phyloP scores from a whole-genome alignment of 2,113 vertebrate species.

The Menura novaehollandiae region DNA sequence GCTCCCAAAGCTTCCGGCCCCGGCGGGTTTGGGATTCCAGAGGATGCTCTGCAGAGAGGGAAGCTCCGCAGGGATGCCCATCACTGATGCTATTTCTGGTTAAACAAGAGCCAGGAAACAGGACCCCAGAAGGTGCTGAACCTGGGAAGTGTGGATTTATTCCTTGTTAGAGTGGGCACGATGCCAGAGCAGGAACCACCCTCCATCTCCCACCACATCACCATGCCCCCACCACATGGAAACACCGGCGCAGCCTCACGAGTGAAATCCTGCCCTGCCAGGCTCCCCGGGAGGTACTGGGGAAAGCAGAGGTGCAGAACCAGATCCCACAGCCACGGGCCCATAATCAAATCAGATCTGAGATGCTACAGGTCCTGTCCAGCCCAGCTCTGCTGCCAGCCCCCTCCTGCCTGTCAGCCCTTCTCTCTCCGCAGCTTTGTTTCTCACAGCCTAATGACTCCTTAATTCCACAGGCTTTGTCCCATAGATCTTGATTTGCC shows the following conservation, averaged over 20 bases:
- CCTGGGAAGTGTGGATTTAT: neutral
- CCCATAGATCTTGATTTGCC: slow-evolving; percentile 59
- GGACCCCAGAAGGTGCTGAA: neutral
- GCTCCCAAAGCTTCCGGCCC: neutral
- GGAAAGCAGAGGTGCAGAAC: neutral
- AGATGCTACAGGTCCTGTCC: slow-evolving; percentile 51
- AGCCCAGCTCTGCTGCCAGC: neutral
- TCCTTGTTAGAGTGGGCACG: neutral
- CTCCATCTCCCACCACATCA: neutral
- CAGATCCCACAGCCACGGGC: neutral
- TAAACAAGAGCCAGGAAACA: neutral
- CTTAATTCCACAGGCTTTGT: slow-evolving; percentile 22
- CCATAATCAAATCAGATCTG: slow-evolving; percentile 34
- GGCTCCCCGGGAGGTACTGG: fast-evolving
- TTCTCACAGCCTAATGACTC: slow-evolving; percentile 43
- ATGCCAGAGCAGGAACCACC: neutral
- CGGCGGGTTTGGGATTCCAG: fast-evolving
- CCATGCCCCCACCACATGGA: fast-evolving
- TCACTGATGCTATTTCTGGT: neutral
- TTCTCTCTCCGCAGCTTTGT: slow-evolving; percentile 25
- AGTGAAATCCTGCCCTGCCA: neutral
- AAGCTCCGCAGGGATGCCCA: neutral
- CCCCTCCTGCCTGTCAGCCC: slow-evolving; percentile 6
- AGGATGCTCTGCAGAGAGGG: neutral
- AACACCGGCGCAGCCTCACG: fast-evolving